Evolutionary conservation across 2,797 vertebrate species (phyloP).

Genomic region (Helarctos malayanus): DNA sequence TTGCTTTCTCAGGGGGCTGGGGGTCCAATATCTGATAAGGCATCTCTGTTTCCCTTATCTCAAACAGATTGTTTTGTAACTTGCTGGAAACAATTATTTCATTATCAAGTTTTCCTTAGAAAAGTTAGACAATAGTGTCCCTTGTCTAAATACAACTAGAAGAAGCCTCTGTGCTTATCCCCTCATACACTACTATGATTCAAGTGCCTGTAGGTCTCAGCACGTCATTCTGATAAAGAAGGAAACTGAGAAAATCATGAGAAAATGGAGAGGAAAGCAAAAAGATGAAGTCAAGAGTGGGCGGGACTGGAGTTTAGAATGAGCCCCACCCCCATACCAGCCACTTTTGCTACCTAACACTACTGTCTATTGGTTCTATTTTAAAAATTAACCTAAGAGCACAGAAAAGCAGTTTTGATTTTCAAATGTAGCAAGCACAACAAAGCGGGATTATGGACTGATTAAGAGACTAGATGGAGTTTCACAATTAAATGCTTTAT

Average conservation of each 20-base stretch:
- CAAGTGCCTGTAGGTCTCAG: neutral
- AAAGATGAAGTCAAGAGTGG: neutral
- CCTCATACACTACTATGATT: neutral
- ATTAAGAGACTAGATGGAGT: neutral
- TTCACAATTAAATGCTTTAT: neutral
- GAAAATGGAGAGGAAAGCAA: neutral
- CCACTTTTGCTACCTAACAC: neutral
- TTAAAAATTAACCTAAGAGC: neutral
- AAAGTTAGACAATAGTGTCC: conserved; percentile 3
- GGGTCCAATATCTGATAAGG: neutral
- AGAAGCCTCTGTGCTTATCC: neutral
- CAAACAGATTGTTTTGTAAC: conserved; percentile 20
- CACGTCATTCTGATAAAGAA: neutral
- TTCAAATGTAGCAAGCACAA: neutral
- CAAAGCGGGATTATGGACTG: neutral
- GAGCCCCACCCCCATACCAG: neutral
- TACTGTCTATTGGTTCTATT: neutral
- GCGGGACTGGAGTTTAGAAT: neutral
- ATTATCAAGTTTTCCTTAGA: conserved; percentile 35
- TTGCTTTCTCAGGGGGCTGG: neutral
- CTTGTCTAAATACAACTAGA: conserved; percentile 38
- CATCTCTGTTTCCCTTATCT: neutral
- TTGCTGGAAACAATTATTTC: neutral
- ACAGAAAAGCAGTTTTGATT: neutral
- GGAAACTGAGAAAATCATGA: conserved; percentile 14